Conservation (phyloP, 30 jellyfish, hydroid and myxozoan genomes). For the Phacellophora camtschatica region DNA sequence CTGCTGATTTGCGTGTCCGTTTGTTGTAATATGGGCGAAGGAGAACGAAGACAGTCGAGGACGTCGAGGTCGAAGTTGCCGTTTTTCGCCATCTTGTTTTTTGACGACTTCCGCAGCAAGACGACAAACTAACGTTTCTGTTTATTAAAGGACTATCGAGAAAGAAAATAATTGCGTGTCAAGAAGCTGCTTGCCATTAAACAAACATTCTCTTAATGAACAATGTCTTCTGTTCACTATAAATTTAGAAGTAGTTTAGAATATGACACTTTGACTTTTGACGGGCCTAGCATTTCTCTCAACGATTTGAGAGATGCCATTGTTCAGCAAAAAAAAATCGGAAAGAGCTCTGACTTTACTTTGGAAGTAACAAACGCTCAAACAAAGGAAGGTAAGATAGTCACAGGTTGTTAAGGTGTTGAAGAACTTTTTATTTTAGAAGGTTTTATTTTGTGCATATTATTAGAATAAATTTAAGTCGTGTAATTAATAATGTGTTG, state of each 20-base stretch:
- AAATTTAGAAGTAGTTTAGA: constrained; percentile 98
- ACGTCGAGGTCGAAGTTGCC: no score
- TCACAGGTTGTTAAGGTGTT: neutral
- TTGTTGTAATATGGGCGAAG: no score
- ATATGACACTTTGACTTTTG: constrained; percentile 93
- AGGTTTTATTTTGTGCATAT: no score
- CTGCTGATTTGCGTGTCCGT: no score
- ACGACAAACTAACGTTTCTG: no score
- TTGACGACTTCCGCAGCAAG: no score
- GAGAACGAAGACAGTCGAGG: no score
- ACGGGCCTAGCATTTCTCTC: constrained; percentile 94
- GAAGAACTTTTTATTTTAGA: neutral
- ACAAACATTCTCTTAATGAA: constrained; percentile 22
- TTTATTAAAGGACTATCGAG: no score
- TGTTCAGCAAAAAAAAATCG: constrained; percentile 88
- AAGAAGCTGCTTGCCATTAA: constrained; percentile 10
- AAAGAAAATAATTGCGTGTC: no score
- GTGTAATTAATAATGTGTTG: no score
- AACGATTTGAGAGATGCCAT: constrained; percentile 93
- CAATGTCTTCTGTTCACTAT: constrained; percentile 98
- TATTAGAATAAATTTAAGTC: no score
- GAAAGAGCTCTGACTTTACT: constrained; percentile 86
- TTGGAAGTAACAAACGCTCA: constrained; percentile 98
- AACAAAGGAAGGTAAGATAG: constrained; percentile 90
- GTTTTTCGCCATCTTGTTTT: no score